Conservation (phyloP, 2,888 invertebrate genomes). For the Acrobasis suavella region DNA sequence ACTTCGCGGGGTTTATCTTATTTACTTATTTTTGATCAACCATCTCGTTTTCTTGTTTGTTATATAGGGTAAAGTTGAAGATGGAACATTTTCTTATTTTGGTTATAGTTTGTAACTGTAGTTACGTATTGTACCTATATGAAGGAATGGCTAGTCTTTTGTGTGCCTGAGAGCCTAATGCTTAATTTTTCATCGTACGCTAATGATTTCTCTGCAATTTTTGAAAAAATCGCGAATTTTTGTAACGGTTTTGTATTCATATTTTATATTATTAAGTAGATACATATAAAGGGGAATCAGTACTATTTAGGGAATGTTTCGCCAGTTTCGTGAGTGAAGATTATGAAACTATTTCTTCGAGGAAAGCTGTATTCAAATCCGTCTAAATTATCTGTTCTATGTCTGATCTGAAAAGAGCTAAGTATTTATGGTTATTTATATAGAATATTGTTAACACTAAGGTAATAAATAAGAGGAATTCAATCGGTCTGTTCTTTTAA, state of each 20-base stretch:
- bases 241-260: neutral
- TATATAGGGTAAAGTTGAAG: neutral
- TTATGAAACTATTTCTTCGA: neutral
- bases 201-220: neutral
- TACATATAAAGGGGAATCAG: constrained; percentile 23
- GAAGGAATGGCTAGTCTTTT: neutral
- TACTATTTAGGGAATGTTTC: constrained; percentile 25
- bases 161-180: neutral
- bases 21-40: neutral
- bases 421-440: constrained; percentile 50
- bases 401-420: constrained; percentile 51
- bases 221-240: neutral
- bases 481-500: constrained; percentile 37
- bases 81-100: neutral
- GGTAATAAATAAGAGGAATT: constrained; percentile 80
- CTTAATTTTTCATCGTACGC: neutral
- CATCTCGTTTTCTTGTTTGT: neutral
- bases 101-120: neutral
- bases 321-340: constrained; percentile 12
- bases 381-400: constrained; percentile 38
- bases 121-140: neutral
- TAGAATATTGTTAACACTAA: constrained; percentile 65
- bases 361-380: constrained; percentile 40
- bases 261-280: neutral
- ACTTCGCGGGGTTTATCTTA: no score